Evolutionary conservation across 1,140 invertebrate genomes (phyloP), one percentile per base, ranked within the genome.

Genomic region (Tetragonula clypearis): DNA sequence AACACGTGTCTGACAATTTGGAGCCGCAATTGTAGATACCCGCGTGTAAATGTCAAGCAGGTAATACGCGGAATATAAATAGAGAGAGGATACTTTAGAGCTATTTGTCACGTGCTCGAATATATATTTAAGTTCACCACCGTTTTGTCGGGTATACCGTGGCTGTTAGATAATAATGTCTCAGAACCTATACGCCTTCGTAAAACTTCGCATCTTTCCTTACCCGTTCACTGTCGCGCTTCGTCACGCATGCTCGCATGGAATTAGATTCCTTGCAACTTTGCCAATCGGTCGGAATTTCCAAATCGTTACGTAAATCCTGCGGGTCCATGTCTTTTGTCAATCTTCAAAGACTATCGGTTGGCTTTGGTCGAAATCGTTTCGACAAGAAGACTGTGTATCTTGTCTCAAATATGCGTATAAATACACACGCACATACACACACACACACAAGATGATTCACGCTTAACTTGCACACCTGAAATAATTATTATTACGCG

Each of bases 31-130:
- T 76, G 80, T 68, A 74, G 72, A 84, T 78, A 58, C 68, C 65
- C 82, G 35, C 55, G 60, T 71, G 81, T 56, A 77, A 77, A 83
- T 77, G 65, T 84, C 65, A 30, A 60, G 74, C 53, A 53, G 65
- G 75, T 56, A 78, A 84, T 30, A 84, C 82, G 35, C 23, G 55
- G 82, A 84, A 84, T 84, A 84, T 84, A 84, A 84, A 84, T 84
- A 84, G 82, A 71, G 49, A 56, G 53, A 53, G n/a, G n/a, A 58
- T 78, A 56, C 65, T 78, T 78, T 19, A 19, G 55, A 53, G 8
- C 55, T 65, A 71, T 84, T 84, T 84, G 75, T 84, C 82, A 78
- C 74, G 74, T 30, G 82, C 65, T 26, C 75, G 74, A 71, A 78
- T 84, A 71, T 84, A 71, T 78, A 78, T 84, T 84, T 69, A 60